Evolutionary conservation across 2,797 vertebrate genomes (phyloP).

Genomic region (Scomberomorus guttatus): DNA sequence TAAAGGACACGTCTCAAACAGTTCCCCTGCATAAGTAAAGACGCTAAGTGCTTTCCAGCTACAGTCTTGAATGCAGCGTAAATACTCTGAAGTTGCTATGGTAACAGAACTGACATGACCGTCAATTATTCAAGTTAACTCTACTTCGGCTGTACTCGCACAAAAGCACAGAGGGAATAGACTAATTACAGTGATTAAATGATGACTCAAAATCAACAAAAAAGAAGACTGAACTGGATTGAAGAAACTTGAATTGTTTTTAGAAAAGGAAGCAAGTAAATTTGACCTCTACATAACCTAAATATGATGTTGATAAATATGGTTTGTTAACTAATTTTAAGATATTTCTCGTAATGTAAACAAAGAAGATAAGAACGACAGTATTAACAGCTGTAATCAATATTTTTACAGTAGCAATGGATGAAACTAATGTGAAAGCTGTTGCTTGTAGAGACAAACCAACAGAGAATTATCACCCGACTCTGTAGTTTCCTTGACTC

Average conservation of each 20-base stretch:
- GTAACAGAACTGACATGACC: constrained; percentile 7
- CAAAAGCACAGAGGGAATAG: not conserved
- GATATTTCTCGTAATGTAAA: not conserved
- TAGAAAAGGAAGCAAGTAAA: not conserved
- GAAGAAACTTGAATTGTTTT: not conserved
- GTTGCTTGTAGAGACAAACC: no score
- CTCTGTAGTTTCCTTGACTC: no score
- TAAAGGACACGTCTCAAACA: constrained; percentile 23
- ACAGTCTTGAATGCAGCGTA: not conserved
- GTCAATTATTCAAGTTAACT: not conserved
- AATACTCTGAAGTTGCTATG: constrained; percentile 11
- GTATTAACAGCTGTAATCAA: no score
- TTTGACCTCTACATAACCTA: not conserved
- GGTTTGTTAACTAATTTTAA: not conserved
- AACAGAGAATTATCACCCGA: no score
- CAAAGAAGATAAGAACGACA: not conserved
- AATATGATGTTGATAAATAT: not conserved
- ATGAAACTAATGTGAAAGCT: no score
- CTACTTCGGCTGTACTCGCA: not conserved
- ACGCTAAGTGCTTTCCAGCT: constrained; percentile 28
- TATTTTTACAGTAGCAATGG: no score
- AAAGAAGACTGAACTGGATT: not conserved
- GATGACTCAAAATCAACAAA: not conserved
- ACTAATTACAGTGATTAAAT: not conserved
- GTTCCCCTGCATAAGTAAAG: constrained; percentile 18